phyloP scores from a whole-genome alignment of 2,113 vertebrate genomes.

The Formicarius rufipectus region DNA sequence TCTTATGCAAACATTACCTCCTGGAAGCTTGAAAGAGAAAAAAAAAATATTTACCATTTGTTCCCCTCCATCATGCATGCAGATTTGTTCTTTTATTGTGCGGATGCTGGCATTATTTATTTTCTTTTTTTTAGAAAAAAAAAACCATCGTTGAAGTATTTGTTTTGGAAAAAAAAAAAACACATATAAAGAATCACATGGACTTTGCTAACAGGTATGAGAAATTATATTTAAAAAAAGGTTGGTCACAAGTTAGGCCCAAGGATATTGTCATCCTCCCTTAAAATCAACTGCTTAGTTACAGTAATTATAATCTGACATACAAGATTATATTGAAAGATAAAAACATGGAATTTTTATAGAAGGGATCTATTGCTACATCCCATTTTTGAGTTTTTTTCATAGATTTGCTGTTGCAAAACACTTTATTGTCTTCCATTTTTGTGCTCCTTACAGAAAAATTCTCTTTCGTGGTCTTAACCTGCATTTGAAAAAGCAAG shows the following conservation, averaged over 20 bases:
- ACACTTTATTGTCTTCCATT: background rate
- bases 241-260: background rate
- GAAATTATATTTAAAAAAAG: constrained; percentile 18
- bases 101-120: constrained; percentile 41
- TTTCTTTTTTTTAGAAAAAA: constrained; percentile 17
- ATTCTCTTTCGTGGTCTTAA: background rate
- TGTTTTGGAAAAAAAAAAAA: constrained; percentile 8
- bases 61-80: background rate
- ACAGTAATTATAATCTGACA: background rate
- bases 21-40: background rate
- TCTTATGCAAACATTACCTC: background rate
- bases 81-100: background rate
- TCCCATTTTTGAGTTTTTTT: background rate
- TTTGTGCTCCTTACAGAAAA: background rate
- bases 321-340: background rate
- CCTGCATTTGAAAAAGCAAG: background rate
- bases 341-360: background rate
- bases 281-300: background rate
- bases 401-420: background rate
- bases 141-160: constrained; percentile 34
- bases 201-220: constrained; percentile 10
- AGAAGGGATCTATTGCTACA: background rate
- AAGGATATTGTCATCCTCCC: background rate
- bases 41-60: background rate
- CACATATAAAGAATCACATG: constrained; percentile 18